phyloP scores from a whole-genome alignment of 2,888 invertebrate species.

The Gisinianus flammeolus region DNA sequence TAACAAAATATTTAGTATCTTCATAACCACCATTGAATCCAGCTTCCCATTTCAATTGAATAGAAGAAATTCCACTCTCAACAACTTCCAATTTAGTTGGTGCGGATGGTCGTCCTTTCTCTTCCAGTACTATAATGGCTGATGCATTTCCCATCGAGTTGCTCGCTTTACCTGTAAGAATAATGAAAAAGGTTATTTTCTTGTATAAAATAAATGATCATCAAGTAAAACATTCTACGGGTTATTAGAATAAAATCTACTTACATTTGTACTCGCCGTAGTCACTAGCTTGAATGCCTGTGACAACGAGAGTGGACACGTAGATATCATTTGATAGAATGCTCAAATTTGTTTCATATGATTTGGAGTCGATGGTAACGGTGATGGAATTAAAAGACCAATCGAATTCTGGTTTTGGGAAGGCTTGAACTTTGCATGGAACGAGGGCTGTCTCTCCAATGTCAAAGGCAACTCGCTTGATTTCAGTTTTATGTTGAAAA shows the following conservation, averaged over 20 bases:
- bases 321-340: conserved; percentile 85
- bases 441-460: conserved; percentile 83
- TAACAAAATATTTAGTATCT: conserved; percentile 86
- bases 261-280: conserved; percentile 92
- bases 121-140: conserved; percentile 73
- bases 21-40: conserved; percentile 89
- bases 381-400: conserved; percentile 75
- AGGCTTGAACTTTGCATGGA: conserved; percentile 86
- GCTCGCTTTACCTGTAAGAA: too few relatives aligned
- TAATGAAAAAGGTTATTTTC: too few relatives aligned
- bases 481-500: conserved; percentile 75
- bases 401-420: conserved; percentile 90
- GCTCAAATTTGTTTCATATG: conserved; percentile 80
- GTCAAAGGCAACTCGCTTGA: conserved; percentile 76
- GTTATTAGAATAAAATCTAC: too few relatives aligned
- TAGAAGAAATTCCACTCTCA: conserved; percentile 78
- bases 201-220: too few relatives aligned
- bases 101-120: conserved; percentile 85
- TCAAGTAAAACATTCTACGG: too few relatives aligned
- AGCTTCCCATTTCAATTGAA: conserved; percentile 82
- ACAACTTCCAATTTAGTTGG: conserved; percentile 75
- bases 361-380: conserved; percentile 66
- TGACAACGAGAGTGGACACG: conserved; percentile 76
- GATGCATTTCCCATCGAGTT: conserved; percentile 76
- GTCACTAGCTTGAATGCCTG: conserved; percentile 78